Percentiles rank a stretch among this genome's conserved stretches.
phyloP scores from a whole-genome alignment of 1,140 invertebrate species.

The Penaeus indicus region DNA sequence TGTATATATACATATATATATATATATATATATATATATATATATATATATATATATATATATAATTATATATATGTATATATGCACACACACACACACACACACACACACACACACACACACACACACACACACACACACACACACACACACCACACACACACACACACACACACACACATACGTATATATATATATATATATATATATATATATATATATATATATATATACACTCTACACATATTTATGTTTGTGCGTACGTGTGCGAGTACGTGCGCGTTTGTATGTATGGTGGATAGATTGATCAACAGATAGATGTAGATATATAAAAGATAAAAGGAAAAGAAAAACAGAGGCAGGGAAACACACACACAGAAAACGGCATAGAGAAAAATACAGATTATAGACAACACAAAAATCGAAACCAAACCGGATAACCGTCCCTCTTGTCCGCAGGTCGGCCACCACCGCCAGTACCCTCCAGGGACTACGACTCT shows the following conservation, averaged over 20 bases:
- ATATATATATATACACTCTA: constrained; percentile 10
- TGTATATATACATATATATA: constrained; percentile 38
- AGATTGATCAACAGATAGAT: background rate
- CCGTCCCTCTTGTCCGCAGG: constrained; percentile 28
- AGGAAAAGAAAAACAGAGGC: background rate
- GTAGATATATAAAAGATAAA: background rate
- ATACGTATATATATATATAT: constrained; percentile 9
- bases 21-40: constrained; percentile 50
- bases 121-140: constrained; percentile 36
- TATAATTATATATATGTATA: constrained; percentile 42
- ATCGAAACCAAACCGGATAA: background rate
- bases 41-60: constrained; percentile 40
- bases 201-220: background rate
- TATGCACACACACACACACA: constrained; percentile 37
- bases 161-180: constrained; percentile 18
- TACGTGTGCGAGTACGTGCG: background rate
- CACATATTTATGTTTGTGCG: background rate
- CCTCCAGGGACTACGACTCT: constrained; percentile 71
- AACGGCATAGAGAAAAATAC: background rate
- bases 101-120: constrained; percentile 44
- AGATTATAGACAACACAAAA: background rate
- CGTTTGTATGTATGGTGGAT: background rate
- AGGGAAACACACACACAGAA: no score
- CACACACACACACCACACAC: constrained; percentile 33
- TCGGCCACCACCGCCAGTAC: constrained; percentile 69